A percentile compares a stretch with the other conserved stretches of the same genome.
Conservation (phyloP, 2,888 invertebrate genomes). For the Oeneis ivallda region DNA sequence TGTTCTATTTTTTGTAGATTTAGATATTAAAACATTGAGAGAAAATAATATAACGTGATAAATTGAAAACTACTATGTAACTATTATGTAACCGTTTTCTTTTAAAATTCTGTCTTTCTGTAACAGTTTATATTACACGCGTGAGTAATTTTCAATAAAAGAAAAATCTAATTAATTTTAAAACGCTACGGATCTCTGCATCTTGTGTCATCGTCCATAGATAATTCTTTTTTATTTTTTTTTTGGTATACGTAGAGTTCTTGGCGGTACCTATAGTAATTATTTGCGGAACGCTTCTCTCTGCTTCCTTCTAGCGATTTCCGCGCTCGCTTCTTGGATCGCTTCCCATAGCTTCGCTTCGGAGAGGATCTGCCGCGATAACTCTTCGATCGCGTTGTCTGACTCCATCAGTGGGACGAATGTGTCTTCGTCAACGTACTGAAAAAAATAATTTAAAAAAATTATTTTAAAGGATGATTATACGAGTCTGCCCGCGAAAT, state of each 20-base stretch:
- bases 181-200: background rate
- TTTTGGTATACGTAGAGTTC: background rate
- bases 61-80: no score
- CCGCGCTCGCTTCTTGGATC: constrained; percentile 88
- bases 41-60: no score
- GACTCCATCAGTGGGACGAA: constrained; percentile 85
- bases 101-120: no score
- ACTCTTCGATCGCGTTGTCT: constrained; percentile 87
- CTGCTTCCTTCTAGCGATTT: constrained; percentile 84
- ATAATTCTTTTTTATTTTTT: no score
- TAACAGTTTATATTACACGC: no score
- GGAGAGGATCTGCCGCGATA: constrained; percentile 89
- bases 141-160: no score
- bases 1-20: no score
- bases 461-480: no score
- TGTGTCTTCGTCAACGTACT: constrained; percentile 77
- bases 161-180: background rate
- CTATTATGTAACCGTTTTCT: no score
- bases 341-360: constrained; percentile 91
- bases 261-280: background rate
- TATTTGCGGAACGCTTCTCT: constrained; percentile 53
- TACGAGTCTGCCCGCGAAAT: no score
- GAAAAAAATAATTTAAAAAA: background rate
- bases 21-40: no score
- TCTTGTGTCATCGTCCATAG: background rate